Evolutionary conservation across 1,140 invertebrate species (phyloP), one percentile per base, ranked within the genome.

Genomic region (Neomicropteryx cornuta): DNA sequence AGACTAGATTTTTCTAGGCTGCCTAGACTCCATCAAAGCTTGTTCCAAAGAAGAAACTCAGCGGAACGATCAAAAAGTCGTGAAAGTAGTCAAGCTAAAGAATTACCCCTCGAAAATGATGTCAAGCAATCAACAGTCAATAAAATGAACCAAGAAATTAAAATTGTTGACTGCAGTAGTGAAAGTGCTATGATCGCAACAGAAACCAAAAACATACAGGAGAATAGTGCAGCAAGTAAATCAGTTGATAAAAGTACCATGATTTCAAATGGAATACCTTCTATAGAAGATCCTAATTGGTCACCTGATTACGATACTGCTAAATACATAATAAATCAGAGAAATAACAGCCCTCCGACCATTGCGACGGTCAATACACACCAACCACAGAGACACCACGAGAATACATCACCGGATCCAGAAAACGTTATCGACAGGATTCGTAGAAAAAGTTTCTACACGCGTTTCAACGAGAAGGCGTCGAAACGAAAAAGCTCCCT

Each of bases 371-470:
- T n/a, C 13, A 13, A 19, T 36, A 22, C 23, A 21, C 30, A 34
- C 13, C 46, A 51, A 28, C 46, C 54, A 14, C 41, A 54, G 13
- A 52, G 60, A 36, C 60, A 50, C 39, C 54, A 53, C 20, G 66
- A 66, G 38, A 55, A 57, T 5, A 52, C 52, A 21, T 53, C 58
- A 4, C 60, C 62, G 11, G 66, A 68, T 46, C 57, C 69, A 24
- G 85, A 88, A 52, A 83, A 81, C 21, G 79, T 91, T 8, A 79
- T 81, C 21, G 87, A 93, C 50, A 70, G 88, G 45, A 92, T 93
- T 42, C 70, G 83, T 45, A 70, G 88, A 14, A 88, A 88, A 55
- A 90, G 86, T 55, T 92, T 87, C 59, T 93, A 90, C 52, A 80
- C 79, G 3, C 71, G 86, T 39, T 91, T 91, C 52, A 90, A 91